Evolutionary conservation across 2,888 invertebrate genomes (phyloP).

Genomic region (Cepaea hortensis): DNA sequence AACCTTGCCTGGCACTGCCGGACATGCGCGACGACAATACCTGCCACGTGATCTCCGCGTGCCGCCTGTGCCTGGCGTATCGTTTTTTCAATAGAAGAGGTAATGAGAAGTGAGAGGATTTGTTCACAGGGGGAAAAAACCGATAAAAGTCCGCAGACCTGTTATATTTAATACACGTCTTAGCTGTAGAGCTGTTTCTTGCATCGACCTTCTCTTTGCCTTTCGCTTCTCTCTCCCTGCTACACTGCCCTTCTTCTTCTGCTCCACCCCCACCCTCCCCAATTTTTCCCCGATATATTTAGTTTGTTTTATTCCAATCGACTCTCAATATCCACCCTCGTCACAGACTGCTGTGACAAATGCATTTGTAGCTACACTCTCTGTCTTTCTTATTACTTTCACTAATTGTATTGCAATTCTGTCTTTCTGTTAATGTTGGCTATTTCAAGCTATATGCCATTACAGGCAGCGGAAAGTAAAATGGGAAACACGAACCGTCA

Average conservation of each 20-base stretch:
- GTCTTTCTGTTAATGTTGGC: too few relatives aligned
- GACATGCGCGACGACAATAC: constrained; percentile 36
- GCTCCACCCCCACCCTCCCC: neutral
- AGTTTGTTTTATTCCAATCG: too few relatives aligned
- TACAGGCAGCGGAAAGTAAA: too few relatives aligned
- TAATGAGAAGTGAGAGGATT: constrained; percentile 34
- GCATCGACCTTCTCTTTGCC: neutral
- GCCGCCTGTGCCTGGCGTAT: constrained; percentile 23
- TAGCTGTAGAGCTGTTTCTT: neutral
- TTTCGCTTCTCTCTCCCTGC: neutral
- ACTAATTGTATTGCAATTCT: too few relatives aligned
- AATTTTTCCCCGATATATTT: neutral
- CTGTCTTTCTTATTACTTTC: neutral
- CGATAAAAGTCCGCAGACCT: neutral
- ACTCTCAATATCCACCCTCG: too few relatives aligned
- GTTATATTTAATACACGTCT: constrained; percentile 29
- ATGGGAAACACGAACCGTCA: too few relatives aligned
- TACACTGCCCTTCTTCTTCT: neutral
- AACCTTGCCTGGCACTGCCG: constrained; percentile 23
- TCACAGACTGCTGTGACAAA: too few relatives aligned
- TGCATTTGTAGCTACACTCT: neutral
- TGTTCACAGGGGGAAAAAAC: neutral
- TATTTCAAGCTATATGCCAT: too few relatives aligned
- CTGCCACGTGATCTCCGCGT: constrained; percentile 38
- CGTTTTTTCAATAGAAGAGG: constrained; percentile 8